Base-by-base conservation (phyloP, 2,888 invertebrate species). In the Chaetogeoica ovagalla region DNA sequence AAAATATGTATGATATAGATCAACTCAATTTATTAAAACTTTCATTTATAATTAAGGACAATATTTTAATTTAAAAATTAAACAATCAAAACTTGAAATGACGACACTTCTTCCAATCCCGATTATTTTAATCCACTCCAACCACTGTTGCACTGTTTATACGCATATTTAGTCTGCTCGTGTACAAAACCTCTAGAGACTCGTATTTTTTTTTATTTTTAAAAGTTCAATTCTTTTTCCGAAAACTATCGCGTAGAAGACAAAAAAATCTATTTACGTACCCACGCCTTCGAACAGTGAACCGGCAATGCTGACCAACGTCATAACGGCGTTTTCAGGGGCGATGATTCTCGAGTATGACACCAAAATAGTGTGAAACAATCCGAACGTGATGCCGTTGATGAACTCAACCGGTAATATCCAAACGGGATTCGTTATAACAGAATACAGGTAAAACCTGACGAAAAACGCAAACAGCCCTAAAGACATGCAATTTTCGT, bases 211-310 rank as follows among this genome's bases (percentile, higher is more conserved):
- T 1, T 48, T 48, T 15, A 13, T 48, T 11, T 9, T 48, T 48
- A 13, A 13, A 48, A 13, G 11, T 15, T 11, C n/a, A n/a, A n/a
- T n/a, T n/a, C n/a, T n/a, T 11, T 48, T 48, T 48, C 15, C 1
- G 48, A 48, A 48, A 48, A 48, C 13, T 0, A 48, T 11, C 3
- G 11, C 15, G 48, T 48, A 48, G 13, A 19, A 57, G 17, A 21
- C 8, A 62, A 66, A 66, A 48, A 48, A 23, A 48, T 9, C 48
- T 30, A 37, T 69, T 63, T 13, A 82, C 83, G 82, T 82, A 89
- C 89, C 95, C 19, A 95, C 88, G n/a, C 95, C 95, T 87, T 96
- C 95, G 85, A 95, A 96, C 63, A 94, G 88, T 4, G 94, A 94
- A 19, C 95, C 94, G 39, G 95, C 92, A 65, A 96, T 87, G 75